These are phyloP conservation scores for Sciurus carolinensis DNA, from an alignment of 2,797 vertebrate species.

Conservation along the genomic window DNA sequence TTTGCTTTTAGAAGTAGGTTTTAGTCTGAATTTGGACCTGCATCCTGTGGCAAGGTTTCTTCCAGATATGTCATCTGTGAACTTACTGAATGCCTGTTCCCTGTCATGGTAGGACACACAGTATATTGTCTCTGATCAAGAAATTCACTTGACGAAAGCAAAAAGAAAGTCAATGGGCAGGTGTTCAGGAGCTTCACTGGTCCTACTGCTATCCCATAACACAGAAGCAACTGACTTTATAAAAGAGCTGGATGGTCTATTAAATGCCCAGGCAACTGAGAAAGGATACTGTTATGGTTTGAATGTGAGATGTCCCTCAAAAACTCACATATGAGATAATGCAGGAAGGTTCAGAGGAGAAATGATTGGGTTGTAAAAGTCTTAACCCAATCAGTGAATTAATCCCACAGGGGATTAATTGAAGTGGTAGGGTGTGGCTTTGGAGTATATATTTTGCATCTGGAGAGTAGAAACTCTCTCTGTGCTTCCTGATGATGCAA, in stretches of 20 bases:
- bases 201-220: no score
- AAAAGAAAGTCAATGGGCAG: neutral
- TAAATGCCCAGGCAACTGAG: neutral
- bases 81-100: neutral
- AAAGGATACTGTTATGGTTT: neutral
- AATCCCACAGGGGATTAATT: no score
- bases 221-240: neutral
- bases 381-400: no score
- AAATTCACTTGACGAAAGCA: neutral
- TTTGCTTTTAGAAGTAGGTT: neutral
- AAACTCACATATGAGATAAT: no score
- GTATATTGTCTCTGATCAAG: neutral
- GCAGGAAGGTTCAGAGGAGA: no score
- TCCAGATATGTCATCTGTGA: neutral
- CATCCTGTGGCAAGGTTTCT: neutral
- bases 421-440: no score
- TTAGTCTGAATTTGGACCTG: neutral
- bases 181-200: neutral
- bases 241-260: neutral
- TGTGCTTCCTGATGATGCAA: no score
- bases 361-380: no score
- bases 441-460: no score
- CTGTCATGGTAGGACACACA: neutral
- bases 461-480: no score
- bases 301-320: no score